Conservation (phyloP, 2,113 vertebrate genomes). For the Pseudolaguvia tuberculata region DNA sequence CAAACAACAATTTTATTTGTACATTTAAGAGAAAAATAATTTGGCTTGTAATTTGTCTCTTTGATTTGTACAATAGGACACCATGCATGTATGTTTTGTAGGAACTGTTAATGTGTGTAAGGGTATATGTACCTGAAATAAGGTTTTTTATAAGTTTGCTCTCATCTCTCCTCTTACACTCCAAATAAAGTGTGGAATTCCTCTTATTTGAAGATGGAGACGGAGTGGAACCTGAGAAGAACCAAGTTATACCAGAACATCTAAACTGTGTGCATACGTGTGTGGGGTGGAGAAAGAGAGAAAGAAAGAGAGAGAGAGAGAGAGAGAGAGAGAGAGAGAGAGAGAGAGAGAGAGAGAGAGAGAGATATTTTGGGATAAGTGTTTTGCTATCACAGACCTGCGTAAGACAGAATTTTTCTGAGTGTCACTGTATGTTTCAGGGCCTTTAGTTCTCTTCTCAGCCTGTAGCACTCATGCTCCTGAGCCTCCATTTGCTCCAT, state of each 20-base stretch:
- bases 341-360: neutral
- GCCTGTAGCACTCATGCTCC: conserved; percentile 60
- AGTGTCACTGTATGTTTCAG: conserved; percentile 58
- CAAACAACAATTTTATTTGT: neutral
- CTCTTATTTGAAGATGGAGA: conserved; percentile 34
- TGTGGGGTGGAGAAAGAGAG: neutral
- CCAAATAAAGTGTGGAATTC: conserved; percentile 50
- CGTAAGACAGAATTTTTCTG: conserved; percentile 55
- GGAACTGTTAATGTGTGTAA: neutral
- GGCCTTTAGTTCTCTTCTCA: conserved; percentile 67
- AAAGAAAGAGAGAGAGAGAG: too few species aligned
- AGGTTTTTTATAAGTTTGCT: conserved; percentile 70
- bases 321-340: neutral
- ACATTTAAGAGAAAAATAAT: neutral
- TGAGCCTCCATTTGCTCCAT: conserved; percentile 63
- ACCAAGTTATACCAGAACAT: neutral
- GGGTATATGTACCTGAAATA: conserved; percentile 65
- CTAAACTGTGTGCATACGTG: neutral
- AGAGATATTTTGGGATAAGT: too few species aligned
- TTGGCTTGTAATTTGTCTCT: neutral
- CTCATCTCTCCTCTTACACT: conserved; percentile 70
- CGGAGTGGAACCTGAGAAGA: conserved; percentile 37
- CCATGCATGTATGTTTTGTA: neutral
- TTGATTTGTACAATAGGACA: neutral
- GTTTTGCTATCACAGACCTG: conserved; percentile 45